phyloP scores from a whole-genome alignment of 2,113 vertebrate genomes.

The Amphiprion ocellaris region DNA sequence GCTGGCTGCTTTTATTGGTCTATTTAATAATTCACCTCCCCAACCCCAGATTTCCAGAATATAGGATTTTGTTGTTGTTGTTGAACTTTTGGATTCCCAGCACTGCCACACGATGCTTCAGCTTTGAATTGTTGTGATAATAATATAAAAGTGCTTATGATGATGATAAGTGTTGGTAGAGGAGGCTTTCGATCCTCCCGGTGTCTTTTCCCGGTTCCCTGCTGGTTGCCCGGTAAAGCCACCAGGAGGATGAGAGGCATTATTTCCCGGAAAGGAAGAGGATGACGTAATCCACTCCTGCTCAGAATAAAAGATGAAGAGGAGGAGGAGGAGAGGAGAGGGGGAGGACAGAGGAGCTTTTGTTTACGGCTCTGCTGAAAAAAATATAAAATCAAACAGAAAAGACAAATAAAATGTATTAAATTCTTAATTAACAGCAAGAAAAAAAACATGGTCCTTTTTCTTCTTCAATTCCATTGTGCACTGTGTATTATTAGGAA shows the following conservation, averaged over 20 bases:
- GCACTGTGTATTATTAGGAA: too few species aligned
- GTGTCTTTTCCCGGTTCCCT: constrained; percentile 48
- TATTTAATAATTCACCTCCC: too few species aligned
- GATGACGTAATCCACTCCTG: constrained; percentile 58
- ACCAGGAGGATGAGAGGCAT: constrained; percentile 35
- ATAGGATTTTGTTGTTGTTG: too few species aligned
- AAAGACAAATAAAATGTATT: too few species aligned
- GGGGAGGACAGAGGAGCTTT: constrained; percentile 22
- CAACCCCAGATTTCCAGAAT: too few species aligned
- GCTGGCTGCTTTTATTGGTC: too few species aligned
- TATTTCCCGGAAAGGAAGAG: constrained; percentile 69
- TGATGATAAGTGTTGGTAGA: background rate
- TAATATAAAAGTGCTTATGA: constrained; percentile 4
- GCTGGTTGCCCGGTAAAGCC: constrained; percentile 53
- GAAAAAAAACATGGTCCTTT: too few species aligned
- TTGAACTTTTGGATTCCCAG: background rate
- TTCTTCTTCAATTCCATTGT: too few species aligned
- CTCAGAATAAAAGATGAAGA: constrained; percentile 44
- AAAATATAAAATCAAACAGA: background rate
- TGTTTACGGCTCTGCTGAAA: constrained; percentile 6
- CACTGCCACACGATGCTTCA: background rate
- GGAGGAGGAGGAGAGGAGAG: constrained; percentile 15
- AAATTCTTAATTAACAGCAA: too few species aligned
- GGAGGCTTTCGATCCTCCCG: background rate
- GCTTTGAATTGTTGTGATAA: background rate